Conservation (phyloP, 1,140 invertebrate genomes). For the Ectropis grisescens region DNA sequence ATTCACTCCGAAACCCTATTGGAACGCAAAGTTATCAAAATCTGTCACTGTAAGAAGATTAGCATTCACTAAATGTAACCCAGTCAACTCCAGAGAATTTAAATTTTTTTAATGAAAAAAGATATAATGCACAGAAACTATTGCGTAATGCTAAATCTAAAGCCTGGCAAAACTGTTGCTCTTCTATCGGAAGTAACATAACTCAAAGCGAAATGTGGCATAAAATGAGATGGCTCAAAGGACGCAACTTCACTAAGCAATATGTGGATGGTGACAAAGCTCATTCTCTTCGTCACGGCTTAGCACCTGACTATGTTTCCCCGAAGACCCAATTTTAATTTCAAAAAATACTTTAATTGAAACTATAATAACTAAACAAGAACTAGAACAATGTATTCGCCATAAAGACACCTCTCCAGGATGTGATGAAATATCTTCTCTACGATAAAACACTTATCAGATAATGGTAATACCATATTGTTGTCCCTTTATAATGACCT, state of each 20-base stretch:
- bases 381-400: constrained; percentile 11
- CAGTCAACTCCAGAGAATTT: constrained; percentile 27
- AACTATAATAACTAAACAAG: constrained; percentile 3
- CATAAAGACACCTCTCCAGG: constrained; percentile 14
- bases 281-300: constrained; percentile 4
- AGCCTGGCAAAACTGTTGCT: constrained; percentile 13
- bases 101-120: constrained; percentile 12
- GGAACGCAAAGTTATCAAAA: constrained; percentile 15
- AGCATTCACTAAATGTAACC: constrained; percentile 15
- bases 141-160: constrained; percentile 11
- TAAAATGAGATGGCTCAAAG: constrained; percentile 17
- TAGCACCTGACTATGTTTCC: constrained; percentile 17
- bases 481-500: background rate
- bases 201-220: constrained; percentile 14
- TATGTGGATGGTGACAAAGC: background rate
- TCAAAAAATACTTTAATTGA: constrained; percentile 8
- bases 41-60: constrained; percentile 19
- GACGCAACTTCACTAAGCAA: constrained; percentile 1
- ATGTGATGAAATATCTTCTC: constrained; percentile 12
- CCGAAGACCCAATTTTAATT: constrained; percentile 3
- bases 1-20: constrained; percentile 25
- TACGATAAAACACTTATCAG: constrained; percentile 9
- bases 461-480: background rate
- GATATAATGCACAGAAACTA: constrained; percentile 4
- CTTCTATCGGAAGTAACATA: constrained; percentile 4